Evolutionary conservation across 2,797 vertebrate genomes (phyloP).

Genomic region (Myotis pilosus): DNA sequence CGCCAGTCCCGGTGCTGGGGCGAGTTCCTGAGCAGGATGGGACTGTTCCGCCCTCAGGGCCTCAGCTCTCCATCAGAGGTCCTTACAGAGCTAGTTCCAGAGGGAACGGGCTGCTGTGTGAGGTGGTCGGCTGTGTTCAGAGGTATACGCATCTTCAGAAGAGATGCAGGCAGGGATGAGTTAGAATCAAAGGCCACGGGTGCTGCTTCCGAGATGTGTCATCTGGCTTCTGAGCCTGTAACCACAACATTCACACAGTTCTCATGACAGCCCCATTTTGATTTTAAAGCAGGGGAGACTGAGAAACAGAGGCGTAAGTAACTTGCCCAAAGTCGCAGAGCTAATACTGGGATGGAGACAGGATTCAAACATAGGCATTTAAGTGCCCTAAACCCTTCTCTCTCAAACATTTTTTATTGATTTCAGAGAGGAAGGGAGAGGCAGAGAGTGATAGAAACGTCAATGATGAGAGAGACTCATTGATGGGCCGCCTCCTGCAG

Average conservation of each 20-base stretch:
- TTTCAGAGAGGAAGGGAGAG: not conserved
- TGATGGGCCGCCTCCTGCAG: not conserved
- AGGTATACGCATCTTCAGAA: too few species aligned
- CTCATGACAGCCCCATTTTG: not conserved
- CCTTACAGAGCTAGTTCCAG: not conserved
- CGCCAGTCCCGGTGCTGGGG: fast-evolving
- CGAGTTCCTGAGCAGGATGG: not conserved
- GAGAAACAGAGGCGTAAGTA: not conserved
- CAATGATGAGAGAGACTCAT: not conserved
- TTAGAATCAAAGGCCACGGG: not conserved
- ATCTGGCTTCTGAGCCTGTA: not conserved
- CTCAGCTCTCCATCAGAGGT: too few species aligned
- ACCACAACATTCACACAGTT: too few species aligned
- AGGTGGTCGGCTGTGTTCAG: not conserved
- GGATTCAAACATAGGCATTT: not conserved
- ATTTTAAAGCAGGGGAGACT: not conserved
- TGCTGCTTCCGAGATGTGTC: not conserved
- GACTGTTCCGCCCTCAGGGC: too few species aligned
- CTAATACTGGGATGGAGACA: not conserved
- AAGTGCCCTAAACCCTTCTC: not conserved
- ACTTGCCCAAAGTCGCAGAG: not conserved
- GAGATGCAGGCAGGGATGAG: too few species aligned
- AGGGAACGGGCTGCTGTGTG: not conserved
- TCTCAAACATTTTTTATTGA: too few species aligned
- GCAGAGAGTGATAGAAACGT: not conserved